phyloP scores from a whole-genome alignment of 1,140 invertebrate species.

The Asobara japonica region DNA sequence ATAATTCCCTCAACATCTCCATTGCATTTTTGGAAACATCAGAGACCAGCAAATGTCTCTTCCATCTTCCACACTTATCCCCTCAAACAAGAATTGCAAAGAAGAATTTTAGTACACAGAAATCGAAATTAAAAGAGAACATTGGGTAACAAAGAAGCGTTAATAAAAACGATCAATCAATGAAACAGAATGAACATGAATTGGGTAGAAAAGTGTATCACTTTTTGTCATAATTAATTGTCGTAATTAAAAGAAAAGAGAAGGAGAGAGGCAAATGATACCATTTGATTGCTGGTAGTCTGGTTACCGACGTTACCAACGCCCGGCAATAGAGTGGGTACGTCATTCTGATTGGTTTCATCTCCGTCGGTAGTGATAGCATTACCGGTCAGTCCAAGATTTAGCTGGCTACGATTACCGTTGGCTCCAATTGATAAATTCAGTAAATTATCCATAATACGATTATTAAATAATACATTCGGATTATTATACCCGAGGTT shows the following conservation, averaged over 20 bases:
- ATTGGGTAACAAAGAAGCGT: neutral
- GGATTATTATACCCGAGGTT: constrained; percentile 53
- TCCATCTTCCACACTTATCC: neutral
- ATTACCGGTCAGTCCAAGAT: constrained; percentile 60
- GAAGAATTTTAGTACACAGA: neutral
- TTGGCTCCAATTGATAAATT: constrained; percentile 11
- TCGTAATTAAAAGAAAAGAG: constrained; percentile 1
- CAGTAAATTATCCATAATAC: constrained; percentile 33
- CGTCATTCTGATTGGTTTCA: constrained; percentile 43
- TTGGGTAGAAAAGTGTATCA: constrained; percentile 39
- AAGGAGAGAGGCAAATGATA: constrained; percentile 47
- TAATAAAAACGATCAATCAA: neutral
- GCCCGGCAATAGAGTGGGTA: constrained; percentile 43
- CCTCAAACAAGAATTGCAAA: neutral
- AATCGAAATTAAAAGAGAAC: neutral
- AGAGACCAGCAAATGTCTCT: too few relatives aligned
- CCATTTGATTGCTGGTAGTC: constrained; percentile 55
- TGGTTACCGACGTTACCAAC: constrained; percentile 54
- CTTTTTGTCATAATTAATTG: constrained; percentile 18
- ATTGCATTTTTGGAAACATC: too few relatives aligned
- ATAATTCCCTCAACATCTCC: too few relatives aligned
- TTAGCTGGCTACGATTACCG: constrained; percentile 55
- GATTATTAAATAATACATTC: constrained; percentile 55
- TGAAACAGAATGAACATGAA: constrained; percentile 13
- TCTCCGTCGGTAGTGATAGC: constrained; percentile 53